Evolutionary conservation across 2,113 vertebrate species (phyloP).

Genomic region (Felis chaus): DNA sequence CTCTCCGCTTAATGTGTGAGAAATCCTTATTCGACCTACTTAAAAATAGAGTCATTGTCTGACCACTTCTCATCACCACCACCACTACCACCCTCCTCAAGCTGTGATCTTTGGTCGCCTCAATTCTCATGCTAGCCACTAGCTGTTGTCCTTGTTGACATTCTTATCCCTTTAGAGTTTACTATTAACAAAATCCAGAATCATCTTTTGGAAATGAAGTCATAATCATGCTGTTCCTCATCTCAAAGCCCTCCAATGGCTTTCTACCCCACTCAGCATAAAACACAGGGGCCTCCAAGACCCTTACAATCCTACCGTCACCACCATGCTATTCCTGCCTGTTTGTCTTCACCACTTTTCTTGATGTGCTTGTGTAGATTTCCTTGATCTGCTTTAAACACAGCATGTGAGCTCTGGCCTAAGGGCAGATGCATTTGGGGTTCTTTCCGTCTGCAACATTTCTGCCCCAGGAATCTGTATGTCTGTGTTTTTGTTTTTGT

Average conservation of each 20-base stretch:
- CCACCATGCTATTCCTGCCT: no score
- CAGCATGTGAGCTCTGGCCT: neutral
- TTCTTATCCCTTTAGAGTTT: neutral
- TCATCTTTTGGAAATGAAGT: neutral
- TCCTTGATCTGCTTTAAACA: neutral
- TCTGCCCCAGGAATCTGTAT: neutral
- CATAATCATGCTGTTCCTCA: accelerated
- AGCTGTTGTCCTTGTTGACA: neutral
- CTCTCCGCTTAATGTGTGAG: neutral
- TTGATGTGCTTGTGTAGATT: neutral
- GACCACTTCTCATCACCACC: neutral
- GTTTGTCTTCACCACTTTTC: neutral
- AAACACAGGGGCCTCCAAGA: neutral
- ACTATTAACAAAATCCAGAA: neutral
- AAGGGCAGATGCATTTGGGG: neutral
- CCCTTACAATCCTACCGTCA: no score
- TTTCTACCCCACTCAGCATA: neutral
- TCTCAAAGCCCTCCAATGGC: neutral
- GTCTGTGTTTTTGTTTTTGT: neutral
- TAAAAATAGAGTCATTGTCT: neutral
- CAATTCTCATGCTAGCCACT: neutral
- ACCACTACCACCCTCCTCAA: neutral
- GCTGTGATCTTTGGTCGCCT: neutral
- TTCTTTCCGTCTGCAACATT: neutral
- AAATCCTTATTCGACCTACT: neutral